A percentile compares a stretch with the other conserved stretches of the same genome.
These are phyloP conservation scores for Phalacrocorax carbo DNA, from an alignment of 2,113 vertebrate genomes.

Conservation along the genomic window DNA sequence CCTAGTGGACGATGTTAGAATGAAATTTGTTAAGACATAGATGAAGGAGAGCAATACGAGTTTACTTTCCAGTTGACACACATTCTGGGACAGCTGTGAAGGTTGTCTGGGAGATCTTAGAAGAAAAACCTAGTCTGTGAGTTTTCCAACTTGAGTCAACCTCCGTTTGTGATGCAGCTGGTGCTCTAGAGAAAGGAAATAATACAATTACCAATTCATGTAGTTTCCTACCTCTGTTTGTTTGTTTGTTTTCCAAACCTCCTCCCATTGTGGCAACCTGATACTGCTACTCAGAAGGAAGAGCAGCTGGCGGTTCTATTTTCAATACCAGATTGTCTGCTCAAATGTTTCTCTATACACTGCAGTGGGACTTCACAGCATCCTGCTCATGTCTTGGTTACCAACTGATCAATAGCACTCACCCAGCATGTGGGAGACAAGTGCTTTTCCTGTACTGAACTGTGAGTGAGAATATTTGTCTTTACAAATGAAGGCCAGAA, in stretches of 20 bases:
- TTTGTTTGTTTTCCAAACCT: background rate
- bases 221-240: background rate
- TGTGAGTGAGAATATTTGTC: background rate
- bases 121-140: background rate
- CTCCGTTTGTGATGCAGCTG: background rate
- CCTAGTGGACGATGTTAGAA: background rate
- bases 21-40: background rate
- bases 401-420: background rate
- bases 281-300: background rate
- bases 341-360: background rate
- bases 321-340: background rate
- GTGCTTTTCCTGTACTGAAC: background rate
- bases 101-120: background rate
- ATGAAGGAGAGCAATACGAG: background rate
- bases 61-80: background rate
- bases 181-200: background rate
- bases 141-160: background rate
- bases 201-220: background rate
- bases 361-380: background rate
- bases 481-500: background rate
- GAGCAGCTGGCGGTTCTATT: background rate
- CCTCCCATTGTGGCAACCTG: background rate
- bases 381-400: background rate
- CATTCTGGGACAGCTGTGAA: background rate
- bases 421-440: background rate